Base-by-base conservation (phyloP, 2,888 invertebrate genomes). In the Drosophila austrosaltans region DNA sequence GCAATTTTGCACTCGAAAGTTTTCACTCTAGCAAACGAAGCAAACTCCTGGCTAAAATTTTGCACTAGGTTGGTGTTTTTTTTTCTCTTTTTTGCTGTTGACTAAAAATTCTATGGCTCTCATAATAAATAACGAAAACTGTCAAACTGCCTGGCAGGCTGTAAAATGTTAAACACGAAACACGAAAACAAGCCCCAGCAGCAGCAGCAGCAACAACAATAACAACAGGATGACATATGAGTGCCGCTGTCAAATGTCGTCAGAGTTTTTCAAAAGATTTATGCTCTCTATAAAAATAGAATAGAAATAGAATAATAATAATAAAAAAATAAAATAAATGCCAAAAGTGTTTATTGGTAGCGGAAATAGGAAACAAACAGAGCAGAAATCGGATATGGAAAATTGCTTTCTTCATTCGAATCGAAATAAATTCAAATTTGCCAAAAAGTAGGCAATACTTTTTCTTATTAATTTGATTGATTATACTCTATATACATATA, bases 51-150 rank as follows among this genome's bases (percentile, higher is more conserved):
- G 16, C 44, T 48, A 48, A 8, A 48, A 5, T 16, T 48, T 48
- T 48, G 7, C 44, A 48, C 44, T 48, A 48, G 48, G 48, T 48
- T 10, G 12, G 22, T 48, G 7, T 36, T 36, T 25, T 30, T 30
- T 6, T 30, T 40, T 3, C 25, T 48, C 8, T 40, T 22, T 44
- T 54, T 40, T 32, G 32, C 7, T 36, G 22, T 10, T 6, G 48
- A 59, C 48, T 39, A 22, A 57, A 72, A 72, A 69, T 62, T 62
- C 66, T 57, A 57, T 58, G 7, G 65, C 40, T 54, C 44, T 60
- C 58, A 72, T 59, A 64, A 77, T 77, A 76, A 76, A 76, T 77
- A 76, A 60, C 59, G 42, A 44, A 62, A 76, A 69, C 69, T 77
- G 78, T 77, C 78, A 77, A 77, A 74, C 66, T 58, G 76, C 64